phyloP scores from a whole-genome alignment of 2,888 invertebrate genomes.

The Drosophila meridiana region DNA sequence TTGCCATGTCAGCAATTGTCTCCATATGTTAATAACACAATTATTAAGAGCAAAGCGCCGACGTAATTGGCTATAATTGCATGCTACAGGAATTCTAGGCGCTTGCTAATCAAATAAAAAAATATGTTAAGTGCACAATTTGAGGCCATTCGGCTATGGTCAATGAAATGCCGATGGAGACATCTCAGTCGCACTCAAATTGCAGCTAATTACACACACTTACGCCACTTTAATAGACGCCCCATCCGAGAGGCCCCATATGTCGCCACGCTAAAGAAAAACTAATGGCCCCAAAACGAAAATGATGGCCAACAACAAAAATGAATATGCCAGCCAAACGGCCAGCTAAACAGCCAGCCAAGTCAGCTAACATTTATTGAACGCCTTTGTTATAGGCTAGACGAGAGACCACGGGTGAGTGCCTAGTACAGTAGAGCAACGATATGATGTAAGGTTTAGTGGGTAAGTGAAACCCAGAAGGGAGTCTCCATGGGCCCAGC shows the following conservation, averaged over 20 bases:
- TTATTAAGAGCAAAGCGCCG: constrained; percentile 27
- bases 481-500: constrained; percentile 13
- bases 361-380: constrained; percentile 11
- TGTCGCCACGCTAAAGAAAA: constrained; percentile 43
- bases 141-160: constrained; percentile 51
- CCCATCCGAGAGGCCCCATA: constrained; percentile 59
- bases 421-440: constrained; percentile 27
- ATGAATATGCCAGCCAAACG: constrained; percentile 13
- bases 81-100: constrained; percentile 46
- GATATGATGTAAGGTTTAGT: constrained; percentile 38
- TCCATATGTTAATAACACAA: constrained; percentile 52
- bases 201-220: constrained; percentile 67
- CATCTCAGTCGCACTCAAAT: constrained; percentile 59
- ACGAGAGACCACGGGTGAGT: constrained; percentile 11
- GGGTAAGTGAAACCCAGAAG: neutral
- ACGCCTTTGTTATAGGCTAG: constrained; percentile 29
- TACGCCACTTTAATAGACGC: constrained; percentile 57
- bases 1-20: neutral
- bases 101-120: constrained; percentile 46
- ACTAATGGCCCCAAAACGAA: constrained; percentile 50
- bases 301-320: constrained; percentile 37
- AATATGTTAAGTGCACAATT: constrained; percentile 60
- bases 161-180: constrained; percentile 67
- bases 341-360: neutral
- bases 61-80: constrained; percentile 45